Evolutionary conservation across 2,888 invertebrate genomes (phyloP), one percentile per base, ranked within the genome.

Genomic region (Leuctra nigra): DNA sequence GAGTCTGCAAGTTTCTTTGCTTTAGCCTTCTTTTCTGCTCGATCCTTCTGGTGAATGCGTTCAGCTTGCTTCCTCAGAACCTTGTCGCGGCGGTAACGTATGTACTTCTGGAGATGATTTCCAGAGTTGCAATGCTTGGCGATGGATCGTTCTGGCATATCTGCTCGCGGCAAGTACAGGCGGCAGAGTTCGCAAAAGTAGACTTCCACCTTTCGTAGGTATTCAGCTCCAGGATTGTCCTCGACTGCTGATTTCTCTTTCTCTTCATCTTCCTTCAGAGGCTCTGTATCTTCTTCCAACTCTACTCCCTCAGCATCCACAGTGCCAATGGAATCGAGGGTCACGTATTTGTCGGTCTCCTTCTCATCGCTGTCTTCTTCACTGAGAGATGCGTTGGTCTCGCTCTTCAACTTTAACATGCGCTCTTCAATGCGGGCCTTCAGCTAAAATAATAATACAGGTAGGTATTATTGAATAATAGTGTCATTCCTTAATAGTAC

Each of bases 311-410:
- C 76, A 64, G 77, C 86, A 72, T 89, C 89, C 22, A 87, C 86
- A 71, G 89, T 89, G 6, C 91, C 91, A 25, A 91, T 87, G 2
- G 91, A 90, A 72, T 91, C 91, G n/a, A 91, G 79, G 1, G 91
- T 90, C 78, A 89, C 86, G 68, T 90, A 91, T 68, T 89, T 88
- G 73, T 88, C 86, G 3, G 86, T 80, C 68, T 85, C 84, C 71
- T 84, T 84, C 48, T 80, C 81, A 63, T 84, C 83, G 18, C 62
- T 64, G 29, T 62, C 64, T 14, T 60, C 54, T 4, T 64, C 60
- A 47, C 61, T 60, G 18, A 61, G 62, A 16, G 50, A 50, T 2
- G 20, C 50, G n/a, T 50, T 50, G 6, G 58, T 61, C 16, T 61
- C 62, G 20, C 55, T 61, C 11, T 59, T 53, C 33, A 54, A 59